Base-by-base conservation (phyloP, 2,113 vertebrate species). In the Sinocyclocheilus grahami region DNA sequence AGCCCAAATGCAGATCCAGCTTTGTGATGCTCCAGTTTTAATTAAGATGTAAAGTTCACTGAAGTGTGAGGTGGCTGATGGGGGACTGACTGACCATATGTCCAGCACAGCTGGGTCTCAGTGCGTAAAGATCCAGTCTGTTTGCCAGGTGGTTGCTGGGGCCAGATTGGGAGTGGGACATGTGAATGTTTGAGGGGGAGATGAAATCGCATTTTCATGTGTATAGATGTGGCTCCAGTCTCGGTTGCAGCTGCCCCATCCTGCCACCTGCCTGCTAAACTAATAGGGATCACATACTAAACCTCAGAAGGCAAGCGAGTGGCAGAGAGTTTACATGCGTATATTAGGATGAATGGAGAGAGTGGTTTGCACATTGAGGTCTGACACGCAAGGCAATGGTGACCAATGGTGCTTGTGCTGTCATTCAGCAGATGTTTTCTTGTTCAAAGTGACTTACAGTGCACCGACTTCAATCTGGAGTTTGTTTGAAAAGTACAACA, bases 261-360 rank as follows among this genome's bases (percentile, higher is more conserved):
- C 91, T 86, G 90, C 94, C 95, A 95, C 95, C 95, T 95, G 95
- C 94, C 93, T 85, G 85, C 86, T 95, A 95, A 95, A 95, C 94
- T 94, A 94, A 95, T 95, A 93, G 91, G 91, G 90, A 93, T 90
- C 90, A 90, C 91, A 93, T 91, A 90, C 91, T 92, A 91, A 93
- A 93, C 92, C 93, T 93, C 92, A 93, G 91, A 90, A 33, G 80
- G 80, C 82, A 69, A 78, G 78, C 85, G 22, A 89, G 85, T 85
- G 90, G 89, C 91, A 87, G 91, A 91, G 90, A 90, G 85, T 88
- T 91, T 85, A 89, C 88, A 88, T 89, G 82, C 71, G n/a, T 86
- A 91, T 90, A 94, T 93, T 92, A 92, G 93, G 93, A 95, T 93
- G 92, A 92, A 94, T 94, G 93, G 91, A 92, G 91, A 92, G 86